Percentiles rank a stretch among this genome's conserved stretches.
phyloP scores from a whole-genome alignment of 2,888 invertebrate species.

The Tuberolachnus salignus region DNA sequence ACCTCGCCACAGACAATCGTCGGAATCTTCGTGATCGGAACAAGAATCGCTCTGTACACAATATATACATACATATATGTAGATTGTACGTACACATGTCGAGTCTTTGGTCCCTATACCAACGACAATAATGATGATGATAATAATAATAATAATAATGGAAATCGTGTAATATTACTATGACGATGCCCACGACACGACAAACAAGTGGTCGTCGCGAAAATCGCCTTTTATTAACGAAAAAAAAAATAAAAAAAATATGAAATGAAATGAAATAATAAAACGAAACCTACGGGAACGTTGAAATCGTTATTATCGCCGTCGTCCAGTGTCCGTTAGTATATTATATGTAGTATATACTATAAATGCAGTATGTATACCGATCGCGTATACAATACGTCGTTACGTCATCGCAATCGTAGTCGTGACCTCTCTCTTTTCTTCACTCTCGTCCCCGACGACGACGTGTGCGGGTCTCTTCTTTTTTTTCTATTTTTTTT shows the following conservation, averaged over 20 bases:
- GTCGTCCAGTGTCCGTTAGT: background rate
- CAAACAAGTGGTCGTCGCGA: background rate
- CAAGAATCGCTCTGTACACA: background rate
- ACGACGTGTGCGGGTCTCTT: no score
- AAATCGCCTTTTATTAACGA: conserved; percentile 9
- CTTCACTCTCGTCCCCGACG: conserved; percentile 14
- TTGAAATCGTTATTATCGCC: conserved; percentile 2
- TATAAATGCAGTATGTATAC: background rate
- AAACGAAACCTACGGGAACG: conserved; percentile 8
- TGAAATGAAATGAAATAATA: no score
- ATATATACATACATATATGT: background rate
- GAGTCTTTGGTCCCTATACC: no score
- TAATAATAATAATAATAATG: conserved; percentile 17
- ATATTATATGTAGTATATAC: background rate
- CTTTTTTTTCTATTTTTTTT: no score
- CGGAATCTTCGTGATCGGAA: no score
- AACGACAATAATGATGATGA: conserved; percentile 16
- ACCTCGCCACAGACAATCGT: no score
- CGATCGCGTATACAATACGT: background rate
- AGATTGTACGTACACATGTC: background rate
- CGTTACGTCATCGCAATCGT: conserved; percentile 2
- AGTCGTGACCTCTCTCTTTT: conserved; percentile 25
- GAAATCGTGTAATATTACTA: background rate
- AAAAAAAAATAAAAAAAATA: no score
- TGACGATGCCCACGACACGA: conserved; percentile 4